Percentiles rank a stretch among this genome's conserved stretches.
These are phyloP conservation scores for Ormyrus thymus DNA, from an alignment of 2,888 invertebrate species.

Conservation along the genomic window DNA sequence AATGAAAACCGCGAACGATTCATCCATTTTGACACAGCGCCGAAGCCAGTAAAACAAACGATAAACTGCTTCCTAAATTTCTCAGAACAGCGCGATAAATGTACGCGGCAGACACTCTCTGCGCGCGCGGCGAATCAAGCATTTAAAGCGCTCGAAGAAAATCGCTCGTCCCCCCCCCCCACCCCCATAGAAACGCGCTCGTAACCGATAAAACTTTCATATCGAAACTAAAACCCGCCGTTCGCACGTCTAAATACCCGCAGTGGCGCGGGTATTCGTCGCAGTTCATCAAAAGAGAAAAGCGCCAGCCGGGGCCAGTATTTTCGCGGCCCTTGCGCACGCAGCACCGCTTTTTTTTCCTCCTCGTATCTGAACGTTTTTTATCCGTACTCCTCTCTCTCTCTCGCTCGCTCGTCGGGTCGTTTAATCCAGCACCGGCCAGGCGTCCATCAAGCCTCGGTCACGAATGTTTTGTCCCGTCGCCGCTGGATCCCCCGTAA, in stretches of 20 bases:
- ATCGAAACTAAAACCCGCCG: conserved; percentile 8
- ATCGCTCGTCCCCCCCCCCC: neutral
- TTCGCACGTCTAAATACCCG: neutral
- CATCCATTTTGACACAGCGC: conserved; percentile 7
- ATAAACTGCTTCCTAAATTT: conserved; percentile 3
- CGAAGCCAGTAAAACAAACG: conserved; percentile 9
- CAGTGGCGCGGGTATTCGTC: neutral
- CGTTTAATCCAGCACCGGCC: conserved; percentile 70
- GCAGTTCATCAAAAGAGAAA: conserved; percentile 35
- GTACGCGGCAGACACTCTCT: neutral
- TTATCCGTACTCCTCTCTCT: conserved; percentile 30
- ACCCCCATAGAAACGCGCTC: neutral
- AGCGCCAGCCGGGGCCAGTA: conserved; percentile 43
- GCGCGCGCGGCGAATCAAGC: neutral
- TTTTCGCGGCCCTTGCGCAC: conserved; percentile 41
- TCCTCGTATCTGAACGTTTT: conserved; percentile 9
- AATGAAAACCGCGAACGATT: conserved; percentile 13
- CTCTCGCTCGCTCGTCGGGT: conserved; percentile 51
- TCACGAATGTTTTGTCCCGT: conserved; percentile 72
- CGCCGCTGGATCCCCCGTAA: conserved; percentile 70
- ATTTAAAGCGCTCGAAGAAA: neutral
- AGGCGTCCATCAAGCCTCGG: conserved; percentile 71
- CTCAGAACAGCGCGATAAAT: neutral
- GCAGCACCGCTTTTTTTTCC: conserved; percentile 52
- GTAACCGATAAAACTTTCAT: conserved; percentile 28